Conservation (phyloP, 37 sponge, comb jelly and placozoan genomes). For the Theonella swinhoei region DNA sequence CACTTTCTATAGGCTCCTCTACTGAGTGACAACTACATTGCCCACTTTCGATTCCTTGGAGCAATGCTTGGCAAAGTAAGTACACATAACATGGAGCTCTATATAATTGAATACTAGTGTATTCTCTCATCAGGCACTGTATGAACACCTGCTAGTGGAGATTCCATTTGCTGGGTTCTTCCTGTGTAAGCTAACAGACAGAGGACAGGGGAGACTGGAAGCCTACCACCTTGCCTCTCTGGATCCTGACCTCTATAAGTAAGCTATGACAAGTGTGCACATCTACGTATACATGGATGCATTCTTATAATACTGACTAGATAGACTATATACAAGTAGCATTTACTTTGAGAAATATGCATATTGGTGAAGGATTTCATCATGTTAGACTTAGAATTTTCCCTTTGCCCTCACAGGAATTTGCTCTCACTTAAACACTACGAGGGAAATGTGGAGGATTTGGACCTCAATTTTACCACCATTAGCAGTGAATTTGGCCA, state of each 20-base stretch:
- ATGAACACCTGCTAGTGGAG: slow-evolving; percentile 84
- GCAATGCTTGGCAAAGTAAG: slow-evolving; percentile 84
- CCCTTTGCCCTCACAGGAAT: slow-evolving; percentile 31
- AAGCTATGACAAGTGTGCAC: no score
- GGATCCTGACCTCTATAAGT: slow-evolving; percentile 87
- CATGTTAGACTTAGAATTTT: no score
- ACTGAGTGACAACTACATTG: slow-evolving; percentile 57
- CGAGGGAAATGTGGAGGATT: slow-evolving; percentile 69
- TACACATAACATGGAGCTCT: no score
- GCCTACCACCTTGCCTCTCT: slow-evolving; percentile 88
- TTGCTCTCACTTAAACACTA: slow-evolving; percentile 88
- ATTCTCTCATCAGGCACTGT: slow-evolving; percentile 68
- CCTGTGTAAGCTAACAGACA: slow-evolving; percentile 70
- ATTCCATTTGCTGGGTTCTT: slow-evolving; percentile 92
- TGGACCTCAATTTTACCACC: slow-evolving; percentile 86
- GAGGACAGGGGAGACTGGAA: slow-evolving; percentile 64
- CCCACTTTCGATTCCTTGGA: slow-evolving; percentile 91
- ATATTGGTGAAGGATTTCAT: no score
- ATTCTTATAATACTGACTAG: no score
- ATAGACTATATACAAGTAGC: no score
- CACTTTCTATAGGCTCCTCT: slow-evolving; percentile 46
- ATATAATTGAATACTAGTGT: no score
- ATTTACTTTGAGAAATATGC: no score
- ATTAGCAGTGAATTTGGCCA: slow-evolving; percentile 56
- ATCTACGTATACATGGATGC: no score